Conservation (phyloP, 2,113 vertebrate species). For the Chaetops frenatus region DNA sequence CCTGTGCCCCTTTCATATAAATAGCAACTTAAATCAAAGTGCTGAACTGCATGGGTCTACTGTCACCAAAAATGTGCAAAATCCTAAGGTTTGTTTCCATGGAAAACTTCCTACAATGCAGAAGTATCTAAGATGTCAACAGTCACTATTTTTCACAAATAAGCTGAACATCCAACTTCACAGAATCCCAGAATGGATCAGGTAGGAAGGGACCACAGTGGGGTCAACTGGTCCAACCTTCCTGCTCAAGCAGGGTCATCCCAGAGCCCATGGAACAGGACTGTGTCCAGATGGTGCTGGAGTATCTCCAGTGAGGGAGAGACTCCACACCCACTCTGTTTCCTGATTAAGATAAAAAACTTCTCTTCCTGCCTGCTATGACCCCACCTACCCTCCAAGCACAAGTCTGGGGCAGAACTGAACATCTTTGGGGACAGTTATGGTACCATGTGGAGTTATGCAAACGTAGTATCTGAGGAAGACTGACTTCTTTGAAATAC, state of each 20-base stretch:
- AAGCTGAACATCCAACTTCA: background rate
- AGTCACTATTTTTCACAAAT: background rate
- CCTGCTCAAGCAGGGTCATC: background rate
- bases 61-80: background rate
- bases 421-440: background rate
- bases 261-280: background rate
- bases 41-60: background rate
- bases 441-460: background rate
- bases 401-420: background rate
- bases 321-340: background rate
- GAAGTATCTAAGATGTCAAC: background rate
- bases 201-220: background rate
- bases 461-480: background rate
- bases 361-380: background rate
- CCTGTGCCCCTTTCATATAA: background rate
- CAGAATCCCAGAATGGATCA: background rate
- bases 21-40: background rate
- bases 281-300: background rate
- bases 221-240: background rate
- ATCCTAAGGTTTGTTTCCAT: background rate
- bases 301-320: background rate
- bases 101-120: background rate
- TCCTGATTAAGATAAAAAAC: background rate
- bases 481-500: background rate
- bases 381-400: background rate